Evolutionary conservation across 2,888 invertebrate genomes (phyloP).

Genomic region (Drosophila ezoana): DNA sequence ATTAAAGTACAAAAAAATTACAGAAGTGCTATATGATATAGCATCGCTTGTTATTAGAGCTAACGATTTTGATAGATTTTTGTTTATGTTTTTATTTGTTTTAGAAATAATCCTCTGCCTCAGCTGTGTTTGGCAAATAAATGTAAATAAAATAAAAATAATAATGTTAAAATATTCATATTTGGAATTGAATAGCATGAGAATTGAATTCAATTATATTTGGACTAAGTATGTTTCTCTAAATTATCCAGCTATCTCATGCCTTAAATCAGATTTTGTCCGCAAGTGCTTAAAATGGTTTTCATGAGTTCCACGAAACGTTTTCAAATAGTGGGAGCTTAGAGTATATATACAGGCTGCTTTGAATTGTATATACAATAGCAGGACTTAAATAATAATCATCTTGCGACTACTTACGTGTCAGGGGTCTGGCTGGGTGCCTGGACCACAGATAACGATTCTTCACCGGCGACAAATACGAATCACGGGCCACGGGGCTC

Average conservation of each 20-base stretch:
- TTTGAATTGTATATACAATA: slow-evolving; percentile 37
- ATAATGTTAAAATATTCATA: slow-evolving; percentile 56
- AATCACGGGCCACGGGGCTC: slow-evolving; percentile 91
- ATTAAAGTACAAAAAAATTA: slow-evolving; percentile 76
- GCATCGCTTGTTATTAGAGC: slow-evolving; percentile 77
- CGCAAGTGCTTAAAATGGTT: slow-evolving; percentile 12
- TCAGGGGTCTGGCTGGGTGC: slow-evolving; percentile 94
- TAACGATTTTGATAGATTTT: slow-evolving; percentile 64
- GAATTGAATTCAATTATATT: not conserved
- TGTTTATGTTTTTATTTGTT: slow-evolving; percentile 30
- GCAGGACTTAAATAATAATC: not conserved
- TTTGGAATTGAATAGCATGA: slow-evolving; percentile 13
- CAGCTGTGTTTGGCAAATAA: slow-evolving; percentile 75
- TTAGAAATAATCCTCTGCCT: slow-evolving; percentile 80
- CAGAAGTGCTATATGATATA: slow-evolving; percentile 71
- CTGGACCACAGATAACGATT: slow-evolving; percentile 96
- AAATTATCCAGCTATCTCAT: slow-evolving; percentile 15
- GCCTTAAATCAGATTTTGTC: slow-evolving; percentile 15
- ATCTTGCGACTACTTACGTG: slow-evolving; percentile 88
- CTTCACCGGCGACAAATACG: slow-evolving; percentile 95
- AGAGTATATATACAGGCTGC: slow-evolving; percentile 50
- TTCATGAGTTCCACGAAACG: slow-evolving; percentile 5
- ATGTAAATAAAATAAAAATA: slow-evolving; percentile 67
- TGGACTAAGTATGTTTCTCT: not conserved
- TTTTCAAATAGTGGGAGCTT: not conserved